Evolutionary conservation across 2,113 vertebrate genomes (phyloP), one percentile per base, ranked within the genome.

Genomic region (Clupea harengus): DNA sequence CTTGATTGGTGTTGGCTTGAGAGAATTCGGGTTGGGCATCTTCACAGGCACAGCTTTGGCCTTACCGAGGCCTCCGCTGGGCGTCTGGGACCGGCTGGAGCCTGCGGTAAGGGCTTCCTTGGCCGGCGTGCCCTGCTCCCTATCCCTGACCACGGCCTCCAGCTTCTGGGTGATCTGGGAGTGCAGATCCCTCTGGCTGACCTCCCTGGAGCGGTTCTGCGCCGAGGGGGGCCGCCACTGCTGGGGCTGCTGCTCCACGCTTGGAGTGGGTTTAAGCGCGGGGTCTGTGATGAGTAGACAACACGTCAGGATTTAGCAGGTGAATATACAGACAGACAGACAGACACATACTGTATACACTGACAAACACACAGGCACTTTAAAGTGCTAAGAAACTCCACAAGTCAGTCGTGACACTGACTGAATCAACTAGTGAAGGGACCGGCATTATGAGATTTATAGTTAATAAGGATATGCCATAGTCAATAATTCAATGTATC

Each of bases 151-250:
- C 52, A 93, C 80, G 60, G 89, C 45, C 89, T 95, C 88, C 45
- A 94, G 85, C 17, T 86, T 88, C 87, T 92, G 78, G 0, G 88
- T 94, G 52, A 94, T 84, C 25, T 93, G 87, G 0, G 22, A 28
- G 22, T 94, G 91, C 32, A 94, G 84, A 64, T 92, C 86, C 86
- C 92, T 92, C 60, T 90, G 89, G 86, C 80, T 87, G 83, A 88
- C 9, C 49, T 81, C 22, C 28, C 54, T 88, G 20, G 86, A 80
- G 3, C 15, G 5, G 72, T 22, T 88, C 3, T 89, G 86, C 20
- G 87, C 54, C 5, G 86, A 89, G 44, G 89, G 86, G 0, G 60
- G 84, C 4, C 0, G 0, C 9, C 88, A 44, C 82, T 89, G 89
- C 75, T 85, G 83, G 60, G 81, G 84, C 54, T 2, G 64, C 25